Evolutionary conservation across 2,888 invertebrate species (phyloP).

Genomic region (Trimorus sp.): DNA sequence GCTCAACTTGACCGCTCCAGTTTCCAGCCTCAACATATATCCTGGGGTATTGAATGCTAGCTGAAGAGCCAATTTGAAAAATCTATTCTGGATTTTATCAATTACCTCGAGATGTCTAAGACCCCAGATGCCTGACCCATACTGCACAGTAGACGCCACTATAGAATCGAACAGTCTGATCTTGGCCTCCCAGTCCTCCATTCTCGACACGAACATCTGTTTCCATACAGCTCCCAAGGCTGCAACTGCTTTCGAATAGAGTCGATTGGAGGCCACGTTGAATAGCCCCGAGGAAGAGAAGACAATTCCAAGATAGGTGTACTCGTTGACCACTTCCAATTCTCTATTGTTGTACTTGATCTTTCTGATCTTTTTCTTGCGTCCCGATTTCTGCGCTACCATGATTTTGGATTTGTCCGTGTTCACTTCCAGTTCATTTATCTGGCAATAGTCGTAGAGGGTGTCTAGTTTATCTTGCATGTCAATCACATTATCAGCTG

Average conservation of each 20-base stretch:
- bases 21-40: slow-evolving; percentile 15
- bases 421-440: slow-evolving; percentile 17
- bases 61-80: slow-evolving; percentile 6
- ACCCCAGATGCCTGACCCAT: slow-evolving; percentile 22
- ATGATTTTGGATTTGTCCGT: slow-evolving; percentile 1
- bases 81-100: slow-evolving; percentile 19
- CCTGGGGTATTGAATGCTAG: slow-evolving; percentile 7
- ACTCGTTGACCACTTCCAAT: slow-evolving; percentile 12
- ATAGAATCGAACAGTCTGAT: slow-evolving; percentile 21
- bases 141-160: slow-evolving; percentile 15
- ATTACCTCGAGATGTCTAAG: slow-evolving; percentile 11
- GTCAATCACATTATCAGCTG: slow-evolving; percentile 12
- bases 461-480: slow-evolving; percentile 40
- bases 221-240: slow-evolving; percentile 18
- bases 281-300: slow-evolving; percentile 18
- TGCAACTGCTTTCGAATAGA: slow-evolving; percentile 1
- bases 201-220: neutral
- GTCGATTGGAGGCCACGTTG: neutral
- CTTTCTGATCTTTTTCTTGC: neutral
- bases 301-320: slow-evolving; percentile 17
- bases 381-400: neutral
- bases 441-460: slow-evolving; percentile 24
- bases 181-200: slow-evolving; percentile 7
- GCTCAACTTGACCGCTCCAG: neutral
- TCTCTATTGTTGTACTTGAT: neutral